Conservation (phyloP, 23 tunicate species). For the Botrylloides violaceus region DNA sequence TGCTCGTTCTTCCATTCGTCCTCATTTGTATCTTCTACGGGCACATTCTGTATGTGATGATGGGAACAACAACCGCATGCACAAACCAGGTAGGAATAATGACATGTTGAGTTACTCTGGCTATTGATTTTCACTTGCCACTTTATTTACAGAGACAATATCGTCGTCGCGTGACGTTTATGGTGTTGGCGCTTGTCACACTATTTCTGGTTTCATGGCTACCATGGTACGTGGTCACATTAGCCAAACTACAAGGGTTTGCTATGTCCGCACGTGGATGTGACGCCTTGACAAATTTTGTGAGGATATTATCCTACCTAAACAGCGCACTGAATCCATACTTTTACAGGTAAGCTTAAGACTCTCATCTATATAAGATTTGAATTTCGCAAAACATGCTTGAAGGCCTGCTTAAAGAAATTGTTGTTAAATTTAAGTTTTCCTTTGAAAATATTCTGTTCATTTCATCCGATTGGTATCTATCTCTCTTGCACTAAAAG, state of each 20-base stretch:
- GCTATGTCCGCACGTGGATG: constrained; percentile 25
- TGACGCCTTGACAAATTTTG: constrained; percentile 35
- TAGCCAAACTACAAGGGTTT: constrained; percentile 43
- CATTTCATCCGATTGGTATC: too few species aligned
- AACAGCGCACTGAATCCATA: constrained; percentile 94
- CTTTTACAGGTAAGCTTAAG: constrained; percentile 73
- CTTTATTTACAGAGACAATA: constrained; percentile 58
- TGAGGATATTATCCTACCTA: constrained; percentile 58
- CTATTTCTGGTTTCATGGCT: constrained; percentile 71
- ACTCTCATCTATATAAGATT: too few species aligned
- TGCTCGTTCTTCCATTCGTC: constrained; percentile 59
- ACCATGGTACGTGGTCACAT: constrained; percentile 71
- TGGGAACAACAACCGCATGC: constrained; percentile 24
- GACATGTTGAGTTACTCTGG: neutral
- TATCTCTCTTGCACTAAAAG: too few species aligned
- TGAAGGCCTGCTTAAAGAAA: too few species aligned
- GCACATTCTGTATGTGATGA: constrained; percentile 66
- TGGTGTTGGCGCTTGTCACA: constrained; percentile 58
- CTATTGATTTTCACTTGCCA: neutral
- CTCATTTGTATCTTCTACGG: constrained; percentile 81
- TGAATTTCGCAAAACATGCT: too few species aligned
- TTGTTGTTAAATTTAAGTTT: too few species aligned
- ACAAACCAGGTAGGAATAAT: constrained; percentile 1
- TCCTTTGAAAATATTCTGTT: too few species aligned
- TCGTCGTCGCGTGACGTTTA: constrained; percentile 68